These are phyloP conservation scores for Nymphalis c-album DNA, from an alignment of 2,888 invertebrate species.

Conservation along the genomic window DNA sequence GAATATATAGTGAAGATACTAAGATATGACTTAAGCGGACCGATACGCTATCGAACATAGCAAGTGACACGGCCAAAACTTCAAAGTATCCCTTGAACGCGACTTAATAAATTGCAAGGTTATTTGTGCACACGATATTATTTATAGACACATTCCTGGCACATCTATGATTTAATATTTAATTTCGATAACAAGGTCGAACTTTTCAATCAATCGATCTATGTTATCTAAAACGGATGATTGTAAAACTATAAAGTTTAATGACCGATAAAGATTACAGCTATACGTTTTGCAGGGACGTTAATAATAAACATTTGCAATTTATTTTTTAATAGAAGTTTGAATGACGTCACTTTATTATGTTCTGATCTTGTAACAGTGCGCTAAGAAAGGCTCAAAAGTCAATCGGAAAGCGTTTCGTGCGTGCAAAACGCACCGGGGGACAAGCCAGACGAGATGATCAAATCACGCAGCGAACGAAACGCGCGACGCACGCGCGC, in stretches of 20 bases:
- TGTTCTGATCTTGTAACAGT: conserved; percentile 19
- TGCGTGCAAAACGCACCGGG: conserved; percentile 47
- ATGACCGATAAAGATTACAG: conserved; percentile 13
- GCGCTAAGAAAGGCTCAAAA: conserved; percentile 20
- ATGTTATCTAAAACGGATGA: conserved; percentile 6
- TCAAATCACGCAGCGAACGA: conserved; percentile 58
- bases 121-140: conserved; percentile 17
- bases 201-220: conserved; percentile 9
- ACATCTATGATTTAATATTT: conserved; percentile 28
- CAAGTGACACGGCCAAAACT: conserved; percentile 17
- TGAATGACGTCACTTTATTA: background rate
- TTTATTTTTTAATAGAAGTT: no score
- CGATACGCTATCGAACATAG: conserved; percentile 19
- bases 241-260: conserved; percentile 17
- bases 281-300: background rate
- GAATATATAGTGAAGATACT: conserved; percentile 11
- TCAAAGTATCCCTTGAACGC: conserved; percentile 21
- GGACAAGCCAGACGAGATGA: conserved; percentile 41
- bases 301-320: no score
- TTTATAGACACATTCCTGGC: conserved; percentile 28
- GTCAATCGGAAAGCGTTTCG: conserved; percentile 32
- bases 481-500: conserved; percentile 69
- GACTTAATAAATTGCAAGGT: conserved; percentile 23
- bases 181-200: conserved; percentile 24
- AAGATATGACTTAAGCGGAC: conserved; percentile 20